phyloP scores from a whole-genome alignment of 2,888 invertebrate species.

The Lasioglossum figueresi region DNA sequence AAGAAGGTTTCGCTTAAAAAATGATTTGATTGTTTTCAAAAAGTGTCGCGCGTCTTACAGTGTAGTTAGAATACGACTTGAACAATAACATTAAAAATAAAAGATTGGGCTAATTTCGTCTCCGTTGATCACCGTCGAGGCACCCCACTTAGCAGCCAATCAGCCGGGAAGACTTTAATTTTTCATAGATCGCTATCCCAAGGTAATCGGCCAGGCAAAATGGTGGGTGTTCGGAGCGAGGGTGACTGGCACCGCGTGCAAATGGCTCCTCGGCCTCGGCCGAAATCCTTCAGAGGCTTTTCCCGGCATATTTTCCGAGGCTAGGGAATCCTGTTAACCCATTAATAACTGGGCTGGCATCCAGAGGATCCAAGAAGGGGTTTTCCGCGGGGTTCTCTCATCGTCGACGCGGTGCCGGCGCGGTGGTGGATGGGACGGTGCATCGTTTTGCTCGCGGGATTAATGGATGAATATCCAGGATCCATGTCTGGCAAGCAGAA shows the following conservation, averaged over 20 bases:
- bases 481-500: conserved; percentile 45
- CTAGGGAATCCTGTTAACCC: conserved; percentile 81
- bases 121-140: neutral
- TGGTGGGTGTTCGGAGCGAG: neutral
- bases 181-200: neutral
- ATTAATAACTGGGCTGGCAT: conserved; percentile 77
- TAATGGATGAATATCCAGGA: conserved; percentile 72
- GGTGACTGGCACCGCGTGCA: neutral
- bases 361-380: conserved; percentile 59
- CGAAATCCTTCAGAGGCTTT: conserved; percentile 70
- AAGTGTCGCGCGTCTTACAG: too few relatives aligned
- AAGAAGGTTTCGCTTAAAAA: too few relatives aligned
- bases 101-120: neutral
- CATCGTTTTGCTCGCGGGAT: conserved; percentile 73
- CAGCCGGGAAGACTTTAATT: neutral
- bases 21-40: too few relatives aligned
- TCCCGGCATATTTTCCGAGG: conserved; percentile 76
- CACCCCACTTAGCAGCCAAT: neutral
- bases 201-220: neutral
- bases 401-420: conserved; percentile 45
- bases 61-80: too few relatives aligned
- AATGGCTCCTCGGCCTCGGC: conserved; percentile 56
- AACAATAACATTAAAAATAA: neutral
- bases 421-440: conserved; percentile 56
- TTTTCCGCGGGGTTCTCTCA: conserved; percentile 45